Evolutionary conservation across 2,888 invertebrate genomes (phyloP).

Genomic region (Pristionchus maxplancki): DNA sequence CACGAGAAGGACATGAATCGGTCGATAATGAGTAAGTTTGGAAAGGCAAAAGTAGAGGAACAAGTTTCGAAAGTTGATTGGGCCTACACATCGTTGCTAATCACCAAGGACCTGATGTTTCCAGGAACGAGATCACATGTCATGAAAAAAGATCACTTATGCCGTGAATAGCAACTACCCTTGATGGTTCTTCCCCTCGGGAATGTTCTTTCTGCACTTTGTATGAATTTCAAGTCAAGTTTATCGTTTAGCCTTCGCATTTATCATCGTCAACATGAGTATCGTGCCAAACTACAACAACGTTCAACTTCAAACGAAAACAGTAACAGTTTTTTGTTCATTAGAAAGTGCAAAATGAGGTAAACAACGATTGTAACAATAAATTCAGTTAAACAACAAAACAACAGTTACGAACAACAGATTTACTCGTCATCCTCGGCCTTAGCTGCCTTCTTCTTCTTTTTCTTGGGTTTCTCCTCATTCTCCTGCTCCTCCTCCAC

Average conservation of each 20-base stretch:
- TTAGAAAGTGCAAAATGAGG: constrained; percentile 37
- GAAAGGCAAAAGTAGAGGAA: background rate
- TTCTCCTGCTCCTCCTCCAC: constrained; percentile 53
- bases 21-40: background rate
- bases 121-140: no score
- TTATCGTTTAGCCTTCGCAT: background rate
- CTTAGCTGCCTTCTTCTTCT: constrained; percentile 67
- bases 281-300: constrained; percentile 47
- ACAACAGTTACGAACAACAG: constrained; percentile 20
- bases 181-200: no score
- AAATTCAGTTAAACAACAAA: constrained; percentile 27
- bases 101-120: no score
- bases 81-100: background rate
- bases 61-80: background rate
- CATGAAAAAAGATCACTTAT: no score
- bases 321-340: constrained; percentile 5
- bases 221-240: no score
- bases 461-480: constrained; percentile 59
- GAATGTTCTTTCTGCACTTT: no score
- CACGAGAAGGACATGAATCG: background rate
- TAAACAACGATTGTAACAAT: constrained; percentile 39
- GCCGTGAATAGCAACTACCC: background rate
- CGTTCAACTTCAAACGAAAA: constrained; percentile 45
- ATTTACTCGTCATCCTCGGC: constrained; percentile 58
- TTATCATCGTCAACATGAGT: constrained; percentile 40